phyloP scores from a whole-genome alignment of 2,888 invertebrate genomes.

The Pimpla rufipes region DNA sequence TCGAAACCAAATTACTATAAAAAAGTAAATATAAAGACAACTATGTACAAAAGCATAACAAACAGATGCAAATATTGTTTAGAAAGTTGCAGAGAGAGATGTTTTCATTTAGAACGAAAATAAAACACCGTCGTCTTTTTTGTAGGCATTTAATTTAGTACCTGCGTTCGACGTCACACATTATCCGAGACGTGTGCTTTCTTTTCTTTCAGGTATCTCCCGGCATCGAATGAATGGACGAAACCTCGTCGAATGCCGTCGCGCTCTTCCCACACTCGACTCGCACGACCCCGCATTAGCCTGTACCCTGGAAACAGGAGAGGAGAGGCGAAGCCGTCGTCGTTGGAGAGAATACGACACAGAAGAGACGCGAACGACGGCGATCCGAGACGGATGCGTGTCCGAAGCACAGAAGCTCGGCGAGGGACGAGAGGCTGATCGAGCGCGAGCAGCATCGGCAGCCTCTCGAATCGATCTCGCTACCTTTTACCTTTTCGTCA shows the following conservation, averaged over 20 bases:
- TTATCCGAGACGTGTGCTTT: neutral
- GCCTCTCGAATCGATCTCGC: constrained; percentile 73
- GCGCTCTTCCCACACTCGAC: constrained; percentile 73
- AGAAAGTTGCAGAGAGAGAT: no score
- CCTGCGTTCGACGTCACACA: neutral
- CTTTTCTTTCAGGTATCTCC: neutral
- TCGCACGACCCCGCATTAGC: constrained; percentile 73
- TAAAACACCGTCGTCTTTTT: no score
- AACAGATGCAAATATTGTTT: no score
- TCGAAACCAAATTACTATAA: no score
- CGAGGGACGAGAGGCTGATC: constrained; percentile 58
- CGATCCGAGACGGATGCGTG: constrained; percentile 83
- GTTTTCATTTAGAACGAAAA: no score
- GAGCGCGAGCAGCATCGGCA: constrained; percentile 54
- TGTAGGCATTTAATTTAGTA: neutral
- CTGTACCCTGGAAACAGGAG: constrained; percentile 53
- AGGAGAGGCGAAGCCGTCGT: constrained; percentile 6
- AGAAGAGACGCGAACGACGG: constrained; percentile 9
- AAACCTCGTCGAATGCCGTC: neutral
- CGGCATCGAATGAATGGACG: constrained; percentile 8
- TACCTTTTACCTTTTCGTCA: constrained; percentile 55
- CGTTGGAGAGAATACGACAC: constrained; percentile 2
- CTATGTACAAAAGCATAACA: no score
- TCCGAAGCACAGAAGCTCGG: constrained; percentile 69
- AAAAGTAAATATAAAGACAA: no score